Base-by-base conservation (phyloP, 2,113 vertebrate species). In the Gracilinanus agilis region DNA sequence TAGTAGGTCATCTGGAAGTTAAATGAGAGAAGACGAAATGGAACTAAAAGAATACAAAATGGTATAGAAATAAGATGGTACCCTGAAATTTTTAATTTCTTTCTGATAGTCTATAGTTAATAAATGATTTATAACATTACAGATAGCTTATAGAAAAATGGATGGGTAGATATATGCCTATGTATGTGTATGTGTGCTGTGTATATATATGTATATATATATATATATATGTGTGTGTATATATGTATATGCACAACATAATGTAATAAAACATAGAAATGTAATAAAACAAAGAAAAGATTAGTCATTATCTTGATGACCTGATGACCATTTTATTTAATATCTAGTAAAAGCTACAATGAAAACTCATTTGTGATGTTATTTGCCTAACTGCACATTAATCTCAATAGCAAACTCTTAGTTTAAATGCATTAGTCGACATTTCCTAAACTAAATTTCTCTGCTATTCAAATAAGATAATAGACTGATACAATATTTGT, bases 371-470 rank as follows among this genome's bases (percentile, higher is more conserved):
- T 94, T 95, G 24, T 23, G 23, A 58, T 92, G 89, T 24, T 54
- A 40, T 21, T 55, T 90, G 19, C 25, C 53, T 83, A 6, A 53
- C 58, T 89, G 93, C 94, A 83, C 61, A 92, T 34, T 96, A 55
- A 94, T 92, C 90, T 89, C 29, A 54, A 61, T 11, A 91, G 19
- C 49, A 90, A 53, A 95, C 61, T 90, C 29, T 27, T 92, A 55
- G 12, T 90, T 61, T 55, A 92, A 92, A 92, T 53, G 9, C 56
- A 95, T 54, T 24, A 91, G 90, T 91, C 94, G 61, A 90, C 94
- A 93, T 96, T 96, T 96, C 94, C 92, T 94, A 23, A 95, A 95
- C 44, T 92, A 91, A 94, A 94, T 95, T 75, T 91, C 56, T 89
- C 91, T 94, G 44, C 29, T 94, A 24, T 91, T 93, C 88, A 55